phyloP scores from a whole-genome alignment of 2,888 invertebrate genomes.

The Gymnosoma rotundatum region DNA sequence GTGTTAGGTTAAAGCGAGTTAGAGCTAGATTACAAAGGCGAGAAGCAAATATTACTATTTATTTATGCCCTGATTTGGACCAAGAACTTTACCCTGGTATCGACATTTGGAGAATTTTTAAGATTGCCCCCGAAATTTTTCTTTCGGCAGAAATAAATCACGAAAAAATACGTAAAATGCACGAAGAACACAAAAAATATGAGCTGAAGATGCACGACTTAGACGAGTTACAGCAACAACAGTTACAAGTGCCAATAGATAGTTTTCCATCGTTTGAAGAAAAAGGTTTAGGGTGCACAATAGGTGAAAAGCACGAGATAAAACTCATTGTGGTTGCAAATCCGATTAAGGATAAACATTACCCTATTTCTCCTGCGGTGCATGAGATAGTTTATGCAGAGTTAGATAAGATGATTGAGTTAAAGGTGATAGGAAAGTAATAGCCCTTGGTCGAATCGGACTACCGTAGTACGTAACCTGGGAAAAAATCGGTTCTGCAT shows the following conservation, averaged over 20 bases:
- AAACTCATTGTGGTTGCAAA: not conserved
- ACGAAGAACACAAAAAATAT: no score
- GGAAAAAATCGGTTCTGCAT: not conserved
- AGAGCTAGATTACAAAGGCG: not conserved
- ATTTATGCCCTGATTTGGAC: conserved; percentile 20
- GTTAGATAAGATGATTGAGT: not conserved
- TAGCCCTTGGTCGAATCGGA: conserved; percentile 3
- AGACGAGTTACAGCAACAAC: not conserved
- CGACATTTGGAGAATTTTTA: no score
- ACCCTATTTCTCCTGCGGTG: conserved; percentile 6
- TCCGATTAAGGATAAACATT: conserved; percentile 1
- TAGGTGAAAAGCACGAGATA: not conserved
- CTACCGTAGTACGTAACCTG: not conserved
- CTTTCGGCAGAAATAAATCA: no score
- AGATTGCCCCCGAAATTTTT: not conserved
- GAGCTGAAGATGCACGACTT: no score
- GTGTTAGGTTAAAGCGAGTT: not conserved
- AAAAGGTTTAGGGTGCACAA: not conserved
- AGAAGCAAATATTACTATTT: not conserved
- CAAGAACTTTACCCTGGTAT: conserved; percentile 7
- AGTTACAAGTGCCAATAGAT: not conserved
- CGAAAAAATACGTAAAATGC: no score
- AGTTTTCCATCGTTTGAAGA: conserved; percentile 1
- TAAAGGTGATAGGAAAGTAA: not conserved
- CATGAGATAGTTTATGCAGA: not conserved